Percentiles rank a stretch among this genome's conserved stretches.
Evolutionary conservation across 2,113 vertebrate genomes (phyloP).

Genomic region (Burhinus oedicnemus): DNA sequence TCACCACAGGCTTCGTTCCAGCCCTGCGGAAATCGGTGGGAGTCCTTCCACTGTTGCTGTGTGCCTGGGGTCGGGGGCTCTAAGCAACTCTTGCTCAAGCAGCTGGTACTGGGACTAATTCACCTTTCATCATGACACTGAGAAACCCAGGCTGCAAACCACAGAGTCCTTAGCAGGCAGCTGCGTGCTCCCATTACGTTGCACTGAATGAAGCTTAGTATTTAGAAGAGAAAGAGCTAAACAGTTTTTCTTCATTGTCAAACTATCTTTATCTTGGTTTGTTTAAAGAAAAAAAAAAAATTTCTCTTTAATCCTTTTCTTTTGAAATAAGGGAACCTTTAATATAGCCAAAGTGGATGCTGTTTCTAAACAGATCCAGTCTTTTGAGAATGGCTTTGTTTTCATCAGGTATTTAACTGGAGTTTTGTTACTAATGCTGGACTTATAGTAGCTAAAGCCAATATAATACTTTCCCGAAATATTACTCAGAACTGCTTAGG

Average conservation of each 20-base stretch:
- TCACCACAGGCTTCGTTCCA: not conserved
- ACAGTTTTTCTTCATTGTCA: not conserved
- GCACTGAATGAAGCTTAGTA: not conserved
- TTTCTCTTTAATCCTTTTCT: slow-evolving; percentile 29
- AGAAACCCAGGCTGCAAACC: not conserved
- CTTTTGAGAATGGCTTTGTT: slow-evolving; percentile 28
- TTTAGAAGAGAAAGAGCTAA: not conserved
- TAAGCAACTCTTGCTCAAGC: not conserved
- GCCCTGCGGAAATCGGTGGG: not conserved
- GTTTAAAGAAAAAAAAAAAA: not conserved
- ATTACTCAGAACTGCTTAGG: slow-evolving; percentile 60
- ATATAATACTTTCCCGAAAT: slow-evolving; percentile 64
- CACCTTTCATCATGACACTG: not conserved
- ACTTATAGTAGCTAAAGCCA: slow-evolving; percentile 52
- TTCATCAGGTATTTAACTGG: slow-evolving; percentile 44
- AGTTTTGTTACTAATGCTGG: slow-evolving; percentile 70
- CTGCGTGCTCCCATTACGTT: not conserved
- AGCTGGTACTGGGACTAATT: not conserved
- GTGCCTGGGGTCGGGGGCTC: not conserved
- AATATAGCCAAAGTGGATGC: not conserved
- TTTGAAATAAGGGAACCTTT: slow-evolving; percentile 38
- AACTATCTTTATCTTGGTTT: not conserved
- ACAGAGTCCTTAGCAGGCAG: not conserved
- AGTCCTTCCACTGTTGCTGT: not conserved
- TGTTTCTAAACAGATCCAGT: slow-evolving; percentile 28